Percentiles rank a stretch among this genome's conserved stretches.
Evolutionary conservation across 2,888 invertebrate species (phyloP).

Genomic region (Gonocerus acuteangulatus): DNA sequence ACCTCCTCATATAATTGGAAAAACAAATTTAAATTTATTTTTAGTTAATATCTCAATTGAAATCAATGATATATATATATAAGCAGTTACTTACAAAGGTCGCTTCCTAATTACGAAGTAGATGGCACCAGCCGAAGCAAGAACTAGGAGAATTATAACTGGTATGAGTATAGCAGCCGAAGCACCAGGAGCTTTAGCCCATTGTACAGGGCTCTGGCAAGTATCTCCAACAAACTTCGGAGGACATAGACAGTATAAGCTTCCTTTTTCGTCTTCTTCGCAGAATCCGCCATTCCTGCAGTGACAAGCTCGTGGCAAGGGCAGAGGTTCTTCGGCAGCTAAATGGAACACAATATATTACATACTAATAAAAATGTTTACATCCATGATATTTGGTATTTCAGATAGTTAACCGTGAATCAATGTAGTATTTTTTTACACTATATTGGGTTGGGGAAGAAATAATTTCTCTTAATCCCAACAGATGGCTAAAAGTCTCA

Average conservation of each 20-base stretch:
- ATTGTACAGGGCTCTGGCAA: slow-evolving; percentile 61
- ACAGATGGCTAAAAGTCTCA: too few species aligned
- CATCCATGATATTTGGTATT: too few species aligned
- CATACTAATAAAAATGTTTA: slow-evolving; percentile 11
- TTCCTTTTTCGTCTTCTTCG: slow-evolving; percentile 48
- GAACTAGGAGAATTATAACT: slow-evolving; percentile 66
- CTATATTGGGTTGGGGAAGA: too few species aligned
- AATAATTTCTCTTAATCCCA: too few species aligned
- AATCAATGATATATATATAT: too few species aligned
- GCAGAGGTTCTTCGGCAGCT: slow-evolving; percentile 66
- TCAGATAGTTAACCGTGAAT: neutral
- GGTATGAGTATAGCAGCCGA: slow-evolving; percentile 72
- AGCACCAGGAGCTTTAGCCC: slow-evolving; percentile 51
- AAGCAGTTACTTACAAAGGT: slow-evolving; percentile 75
- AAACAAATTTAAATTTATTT: too few species aligned
- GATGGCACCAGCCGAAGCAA: slow-evolving; percentile 64
- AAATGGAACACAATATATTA: neutral
- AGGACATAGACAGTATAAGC: slow-evolving; percentile 64
- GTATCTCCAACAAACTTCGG: slow-evolving; percentile 62
- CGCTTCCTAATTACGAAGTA: slow-evolving; percentile 74
- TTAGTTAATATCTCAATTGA: too few species aligned
- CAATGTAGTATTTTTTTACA: too few species aligned
- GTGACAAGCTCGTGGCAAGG: slow-evolving; percentile 67
- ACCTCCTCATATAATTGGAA: too few species aligned
- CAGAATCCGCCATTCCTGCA: slow-evolving; percentile 86